phyloP scores from a whole-genome alignment of 2,888 invertebrate genomes.

The Cacoxenus indagator region DNA sequence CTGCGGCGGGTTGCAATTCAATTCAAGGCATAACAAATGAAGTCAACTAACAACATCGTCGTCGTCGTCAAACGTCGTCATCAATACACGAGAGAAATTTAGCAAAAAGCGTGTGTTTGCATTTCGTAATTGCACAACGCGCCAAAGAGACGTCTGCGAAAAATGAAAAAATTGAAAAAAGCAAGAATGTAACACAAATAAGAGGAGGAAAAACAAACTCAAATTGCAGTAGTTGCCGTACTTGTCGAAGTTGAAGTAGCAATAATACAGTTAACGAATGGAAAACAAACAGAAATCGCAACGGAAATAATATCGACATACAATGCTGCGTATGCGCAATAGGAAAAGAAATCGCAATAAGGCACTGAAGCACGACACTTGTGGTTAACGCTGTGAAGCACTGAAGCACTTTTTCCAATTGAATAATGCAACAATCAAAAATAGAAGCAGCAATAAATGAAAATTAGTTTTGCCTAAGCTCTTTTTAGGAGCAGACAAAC shows the following conservation, averaged over 20 bases:
- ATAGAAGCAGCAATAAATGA: constrained; percentile 42
- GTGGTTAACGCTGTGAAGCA: too few species aligned
- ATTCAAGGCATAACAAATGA: constrained; percentile 7
- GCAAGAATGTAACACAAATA: background rate
- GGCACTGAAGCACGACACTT: too few species aligned
- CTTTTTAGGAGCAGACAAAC: constrained; percentile 28
- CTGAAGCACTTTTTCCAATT: too few species aligned
- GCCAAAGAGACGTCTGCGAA: background rate
- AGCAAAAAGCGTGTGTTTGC: constrained; percentile 12
- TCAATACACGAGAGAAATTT: constrained; percentile 22
- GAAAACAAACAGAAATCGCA: background rate
- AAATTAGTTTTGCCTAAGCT: constrained; percentile 37
- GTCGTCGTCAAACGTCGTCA: background rate
- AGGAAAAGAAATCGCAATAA: too few species aligned
- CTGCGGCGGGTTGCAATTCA: background rate
- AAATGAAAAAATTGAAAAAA: background rate
- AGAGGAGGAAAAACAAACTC: background rate
- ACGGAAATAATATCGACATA: background rate
- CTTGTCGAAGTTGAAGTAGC: background rate
- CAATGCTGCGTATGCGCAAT: constrained; percentile 18
- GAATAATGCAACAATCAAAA: too few species aligned
- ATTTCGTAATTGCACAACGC: constrained; percentile 17
- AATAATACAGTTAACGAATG: constrained; percentile 10
- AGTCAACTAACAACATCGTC: constrained; percentile 14
- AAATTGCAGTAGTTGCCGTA: background rate